phyloP scores from a whole-genome alignment of 2,797 vertebrate species.

The Echeneis naucrates region DNA sequence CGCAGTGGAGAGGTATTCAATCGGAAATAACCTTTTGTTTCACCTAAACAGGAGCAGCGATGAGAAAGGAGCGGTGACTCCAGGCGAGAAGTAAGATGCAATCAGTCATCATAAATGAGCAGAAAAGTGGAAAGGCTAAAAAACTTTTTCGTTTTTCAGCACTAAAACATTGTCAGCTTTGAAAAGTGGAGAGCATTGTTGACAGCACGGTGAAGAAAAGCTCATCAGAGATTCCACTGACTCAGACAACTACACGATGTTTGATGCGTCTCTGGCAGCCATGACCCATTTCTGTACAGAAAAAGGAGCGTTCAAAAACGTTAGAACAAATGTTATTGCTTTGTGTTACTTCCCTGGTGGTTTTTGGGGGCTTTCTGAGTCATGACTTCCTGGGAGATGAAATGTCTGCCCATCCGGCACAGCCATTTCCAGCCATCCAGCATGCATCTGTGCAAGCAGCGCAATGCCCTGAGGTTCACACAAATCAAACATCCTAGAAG shows the following conservation, averaged over 20 bases:
- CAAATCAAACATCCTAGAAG: conserved; percentile 40
- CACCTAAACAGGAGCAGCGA: conserved; percentile 41
- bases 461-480: conserved; percentile 39
- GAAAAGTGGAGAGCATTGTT: conserved; percentile 40
- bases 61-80: conserved; percentile 29
- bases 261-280: conserved; percentile 72
- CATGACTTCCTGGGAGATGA: conserved; percentile 67
- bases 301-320: conserved; percentile 68
- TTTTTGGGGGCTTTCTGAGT: conserved; percentile 52
- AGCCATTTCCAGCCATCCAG: conserved; percentile 53
- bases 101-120: conserved; percentile 65
- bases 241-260: conserved; percentile 57
- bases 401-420: conserved; percentile 43
- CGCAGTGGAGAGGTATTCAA: conserved; percentile 43
- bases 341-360: conserved; percentile 56
- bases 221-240: conserved; percentile 70
- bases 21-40: conserved; percentile 60
- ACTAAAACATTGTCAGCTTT: conserved; percentile 63
- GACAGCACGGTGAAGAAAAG: conserved; percentile 60
- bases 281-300: conserved; percentile 73
- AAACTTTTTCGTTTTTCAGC: conserved; percentile 64
- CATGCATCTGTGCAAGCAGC: conserved; percentile 30
- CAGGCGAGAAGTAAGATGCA: conserved; percentile 46
- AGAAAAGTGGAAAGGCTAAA: conserved; percentile 56
- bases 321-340: conserved; percentile 68